phyloP scores from a whole-genome alignment of 2,797 vertebrate genomes.

The Trachops cirrhosus region DNA sequence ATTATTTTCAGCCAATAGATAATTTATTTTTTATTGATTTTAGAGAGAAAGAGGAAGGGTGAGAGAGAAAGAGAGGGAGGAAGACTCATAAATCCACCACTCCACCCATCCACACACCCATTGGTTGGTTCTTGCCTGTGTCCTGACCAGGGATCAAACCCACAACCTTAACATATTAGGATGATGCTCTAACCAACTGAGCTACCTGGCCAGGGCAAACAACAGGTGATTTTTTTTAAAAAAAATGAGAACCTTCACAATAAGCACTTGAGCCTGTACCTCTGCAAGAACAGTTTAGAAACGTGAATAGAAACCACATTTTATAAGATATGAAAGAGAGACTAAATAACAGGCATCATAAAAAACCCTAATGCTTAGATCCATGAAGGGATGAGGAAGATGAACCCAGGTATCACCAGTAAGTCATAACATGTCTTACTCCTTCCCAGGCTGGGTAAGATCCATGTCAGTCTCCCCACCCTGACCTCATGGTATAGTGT shows the following conservation, averaged over 20 bases:
- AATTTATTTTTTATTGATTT: background rate
- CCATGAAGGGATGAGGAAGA: background rate
- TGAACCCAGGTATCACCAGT: background rate
- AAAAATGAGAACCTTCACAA: background rate
- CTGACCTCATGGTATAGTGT: background rate
- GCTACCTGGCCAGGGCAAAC: background rate
- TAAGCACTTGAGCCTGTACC: background rate
- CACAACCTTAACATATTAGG: background rate
- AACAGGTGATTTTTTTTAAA: background rate
- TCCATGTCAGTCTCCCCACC: background rate
- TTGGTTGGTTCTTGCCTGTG: background rate
- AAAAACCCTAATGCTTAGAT: background rate
- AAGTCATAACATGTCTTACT: background rate
- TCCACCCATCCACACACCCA: background rate
- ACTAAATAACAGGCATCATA: background rate
- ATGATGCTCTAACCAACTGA: background rate
- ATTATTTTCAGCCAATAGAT: background rate
- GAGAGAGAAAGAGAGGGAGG: background rate
- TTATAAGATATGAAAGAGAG: background rate
- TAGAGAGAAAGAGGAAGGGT: background rate
- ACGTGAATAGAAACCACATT: background rate
- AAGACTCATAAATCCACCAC: background rate
- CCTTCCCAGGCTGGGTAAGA: background rate
- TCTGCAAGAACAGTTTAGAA: background rate
- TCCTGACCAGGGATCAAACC: background rate